phyloP scores from a whole-genome alignment of 2,113 vertebrate genomes.

The Chrysemys picta region DNA sequence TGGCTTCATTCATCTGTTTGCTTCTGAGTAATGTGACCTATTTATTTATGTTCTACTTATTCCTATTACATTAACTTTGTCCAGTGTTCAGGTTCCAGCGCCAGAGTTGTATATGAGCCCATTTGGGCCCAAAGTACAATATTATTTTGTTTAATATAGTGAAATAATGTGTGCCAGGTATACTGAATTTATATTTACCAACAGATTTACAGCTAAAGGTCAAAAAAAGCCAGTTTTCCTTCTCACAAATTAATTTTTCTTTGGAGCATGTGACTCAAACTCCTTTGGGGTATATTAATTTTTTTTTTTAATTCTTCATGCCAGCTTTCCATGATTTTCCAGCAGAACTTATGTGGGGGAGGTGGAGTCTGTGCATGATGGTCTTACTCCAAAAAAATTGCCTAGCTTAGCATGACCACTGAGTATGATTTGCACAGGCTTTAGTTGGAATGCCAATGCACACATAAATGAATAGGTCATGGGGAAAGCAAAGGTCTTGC shows the following conservation, averaged over 20 bases:
- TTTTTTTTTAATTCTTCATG: neutral
- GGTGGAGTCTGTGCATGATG: neutral
- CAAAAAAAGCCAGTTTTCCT: conserved; percentile 39
- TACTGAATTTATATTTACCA: conserved; percentile 41
- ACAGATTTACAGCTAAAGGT: conserved; percentile 51
- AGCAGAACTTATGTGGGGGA: neutral
- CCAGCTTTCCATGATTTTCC: conserved; percentile 19
- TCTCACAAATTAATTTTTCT: conserved; percentile 55
- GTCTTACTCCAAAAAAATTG: neutral
- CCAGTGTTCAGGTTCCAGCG: conserved; percentile 41
- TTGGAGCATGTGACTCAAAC: neutral
- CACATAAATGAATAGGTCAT: neutral
- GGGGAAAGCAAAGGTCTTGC: neutral
- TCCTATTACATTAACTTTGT: conserved; percentile 37
- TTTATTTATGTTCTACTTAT: conserved; percentile 12
- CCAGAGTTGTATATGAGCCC: conserved; percentile 29
- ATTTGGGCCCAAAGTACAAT: neutral
- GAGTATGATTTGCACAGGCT: neutral
- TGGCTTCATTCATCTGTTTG: neutral
- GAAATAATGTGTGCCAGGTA: conserved; percentile 15
- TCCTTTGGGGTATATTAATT: neutral
- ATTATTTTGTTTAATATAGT: conserved; percentile 20
- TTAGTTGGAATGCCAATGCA: neutral
- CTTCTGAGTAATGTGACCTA: conserved; percentile 4
- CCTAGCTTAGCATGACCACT: neutral